Evolutionary conservation across 2,888 invertebrate species (phyloP), one percentile per base, ranked within the genome.

Genomic region (Chrysomela aeneicollis): DNA sequence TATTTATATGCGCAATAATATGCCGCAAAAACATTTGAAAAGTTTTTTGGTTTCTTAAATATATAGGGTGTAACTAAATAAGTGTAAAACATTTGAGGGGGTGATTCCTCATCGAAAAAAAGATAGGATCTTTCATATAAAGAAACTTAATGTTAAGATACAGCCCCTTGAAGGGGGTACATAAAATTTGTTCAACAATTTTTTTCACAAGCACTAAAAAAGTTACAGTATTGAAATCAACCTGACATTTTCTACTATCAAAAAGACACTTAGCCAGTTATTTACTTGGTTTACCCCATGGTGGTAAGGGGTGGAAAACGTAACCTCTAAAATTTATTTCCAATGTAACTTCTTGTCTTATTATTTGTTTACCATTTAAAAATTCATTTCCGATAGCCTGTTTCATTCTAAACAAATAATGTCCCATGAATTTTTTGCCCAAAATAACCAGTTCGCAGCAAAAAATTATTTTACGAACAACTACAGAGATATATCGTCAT

Each of bases 351-450:
- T 42, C n/a, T 42, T 42, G 42, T 42, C 42, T 42, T 15, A 42
- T 42, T 42, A 42, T 59, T 53, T 53, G 65, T 65, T 65, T 61
- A 61, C 51, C 57, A 64, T 61, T 60, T 66, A 66, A 66, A 59
- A 60, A 63, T 60, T 60, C 30, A 66, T 59, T 63, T 66, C 63
- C 54, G 59, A 66, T 58, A 60, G 61, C 63, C 58, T 60, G 61
- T 59, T 67, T 64, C 61, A 64, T 64, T 64, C 55, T 64, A 50
- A 64, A 64, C 61, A 61, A 64, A 64, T 54, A 53, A 61, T 61
- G 26, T 64, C 60, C 30, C 64, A 61, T 64, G 60, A 18, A n/a
- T 53, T 42, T 42, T 42, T 42, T 15, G 42, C 42, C 42, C 42
- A 42, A 42, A 42, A 42, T 42, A 47, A 47, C n/a, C n/a, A n/a